These are phyloP conservation scores for Ariopsis seemanni DNA, from an alignment of 2,113 vertebrate species.

Conservation along the genomic window DNA sequence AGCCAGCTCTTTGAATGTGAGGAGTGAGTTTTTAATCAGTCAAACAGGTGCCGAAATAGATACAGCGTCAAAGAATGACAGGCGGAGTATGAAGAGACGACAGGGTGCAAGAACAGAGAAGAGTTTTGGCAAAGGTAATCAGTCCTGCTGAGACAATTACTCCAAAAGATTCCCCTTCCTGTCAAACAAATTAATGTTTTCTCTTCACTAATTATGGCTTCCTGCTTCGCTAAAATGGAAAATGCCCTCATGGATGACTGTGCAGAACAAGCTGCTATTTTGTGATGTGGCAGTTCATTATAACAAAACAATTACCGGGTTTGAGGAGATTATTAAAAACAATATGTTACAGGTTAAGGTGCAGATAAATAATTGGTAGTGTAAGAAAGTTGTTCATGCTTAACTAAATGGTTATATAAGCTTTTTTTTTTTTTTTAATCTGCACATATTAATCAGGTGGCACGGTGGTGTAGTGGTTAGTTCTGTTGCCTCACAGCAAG, in stretches of 20 bases:
- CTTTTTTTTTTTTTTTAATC: background rate
- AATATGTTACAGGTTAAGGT: background rate
- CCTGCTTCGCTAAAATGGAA: conserved; percentile 16
- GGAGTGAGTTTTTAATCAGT: conserved; percentile 37
- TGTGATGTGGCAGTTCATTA: conserved; percentile 26
- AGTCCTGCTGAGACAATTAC: conserved; percentile 48
- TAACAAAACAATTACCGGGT: conserved; percentile 25
- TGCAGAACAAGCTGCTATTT: conserved; percentile 13
- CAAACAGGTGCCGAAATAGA: conserved; percentile 43
- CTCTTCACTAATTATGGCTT: conserved; percentile 40
- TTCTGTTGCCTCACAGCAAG: no score
- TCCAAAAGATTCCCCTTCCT: conserved; percentile 31
- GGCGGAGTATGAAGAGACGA: background rate
- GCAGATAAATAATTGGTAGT: conserved; percentile 1
- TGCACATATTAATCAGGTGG: no score
- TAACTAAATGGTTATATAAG: background rate
- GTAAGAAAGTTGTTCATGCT: background rate
- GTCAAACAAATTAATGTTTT: conserved; percentile 46
- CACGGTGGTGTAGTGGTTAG: no score
- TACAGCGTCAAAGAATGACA: conserved; percentile 8
- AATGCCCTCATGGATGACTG: background rate
- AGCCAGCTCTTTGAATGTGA: background rate
- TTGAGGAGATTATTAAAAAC: background rate
- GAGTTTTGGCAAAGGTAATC: background rate
- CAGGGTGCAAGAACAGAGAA: conserved; percentile 19